These are phyloP conservation scores for Nymphicus hollandicus DNA, from an alignment of 2,113 vertebrate species.

Conservation along the genomic window DNA sequence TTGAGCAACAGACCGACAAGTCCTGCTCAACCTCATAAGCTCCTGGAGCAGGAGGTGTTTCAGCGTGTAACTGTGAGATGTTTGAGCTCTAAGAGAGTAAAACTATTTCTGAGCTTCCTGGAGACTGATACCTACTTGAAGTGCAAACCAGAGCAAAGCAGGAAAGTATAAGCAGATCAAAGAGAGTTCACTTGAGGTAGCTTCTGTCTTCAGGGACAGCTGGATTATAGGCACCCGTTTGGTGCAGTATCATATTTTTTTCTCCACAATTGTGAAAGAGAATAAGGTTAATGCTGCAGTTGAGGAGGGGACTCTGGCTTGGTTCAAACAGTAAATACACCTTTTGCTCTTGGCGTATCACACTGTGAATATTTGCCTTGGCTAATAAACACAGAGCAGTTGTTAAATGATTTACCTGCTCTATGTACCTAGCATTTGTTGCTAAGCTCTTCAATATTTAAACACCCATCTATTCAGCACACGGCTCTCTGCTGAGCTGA, in stretches of 20 bases:
- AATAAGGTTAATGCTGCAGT: background rate
- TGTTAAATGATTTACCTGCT: conserved; percentile 38
- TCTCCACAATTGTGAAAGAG: background rate
- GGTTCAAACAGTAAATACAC: background rate
- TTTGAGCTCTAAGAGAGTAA: background rate
- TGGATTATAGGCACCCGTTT: background rate
- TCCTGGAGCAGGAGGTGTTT: background rate
- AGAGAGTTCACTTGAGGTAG: background rate
- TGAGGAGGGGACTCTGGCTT: background rate
- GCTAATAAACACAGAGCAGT: background rate
- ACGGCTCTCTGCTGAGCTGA: background rate
- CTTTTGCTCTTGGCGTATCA: background rate
- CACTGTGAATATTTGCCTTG: conserved; percentile 26
- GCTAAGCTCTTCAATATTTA: background rate
- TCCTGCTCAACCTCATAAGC: background rate
- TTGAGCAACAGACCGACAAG: conserved; percentile 13
- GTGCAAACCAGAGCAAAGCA: background rate
- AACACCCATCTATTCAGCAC: background rate
- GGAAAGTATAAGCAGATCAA: background rate
- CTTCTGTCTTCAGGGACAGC: background rate
- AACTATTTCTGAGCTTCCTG: background rate
- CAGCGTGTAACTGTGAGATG: background rate
- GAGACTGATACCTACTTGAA: background rate
- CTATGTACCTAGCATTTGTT: background rate
- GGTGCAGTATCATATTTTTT: background rate